These are phyloP conservation scores for Puntigrus tetrazona DNA, from an alignment of 2,113 vertebrate genomes.

Conservation along the genomic window DNA sequence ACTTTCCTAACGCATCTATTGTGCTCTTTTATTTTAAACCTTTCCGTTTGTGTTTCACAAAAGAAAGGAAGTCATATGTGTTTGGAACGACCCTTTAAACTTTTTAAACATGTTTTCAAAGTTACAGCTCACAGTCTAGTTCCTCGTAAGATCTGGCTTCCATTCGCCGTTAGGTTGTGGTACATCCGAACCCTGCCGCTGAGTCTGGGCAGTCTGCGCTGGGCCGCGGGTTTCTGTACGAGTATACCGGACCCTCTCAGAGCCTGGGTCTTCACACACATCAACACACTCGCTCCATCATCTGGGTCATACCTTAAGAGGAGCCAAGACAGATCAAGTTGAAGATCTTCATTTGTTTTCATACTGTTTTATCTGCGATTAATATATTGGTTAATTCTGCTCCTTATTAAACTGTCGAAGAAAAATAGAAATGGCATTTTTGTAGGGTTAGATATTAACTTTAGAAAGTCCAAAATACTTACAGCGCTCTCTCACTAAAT, in stretches of 20 bases:
- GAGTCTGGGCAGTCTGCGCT: conserved; percentile 47
- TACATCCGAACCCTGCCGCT: conserved; percentile 64
- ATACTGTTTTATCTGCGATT: not conserved
- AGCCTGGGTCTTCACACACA: conserved; percentile 54
- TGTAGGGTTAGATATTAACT: not conserved
- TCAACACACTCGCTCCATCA: conserved; percentile 60
- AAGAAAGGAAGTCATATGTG: not conserved
- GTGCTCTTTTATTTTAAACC: not conserved
- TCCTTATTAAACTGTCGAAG: not conserved
- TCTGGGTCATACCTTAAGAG: conserved; percentile 74
- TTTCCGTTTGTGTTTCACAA: not conserved
- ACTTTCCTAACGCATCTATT: not conserved
- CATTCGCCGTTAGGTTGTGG: conserved; percentile 58
- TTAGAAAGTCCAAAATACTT: conserved; percentile 58
- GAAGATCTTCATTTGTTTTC: not conserved
- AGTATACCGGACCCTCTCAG: conserved; percentile 55
- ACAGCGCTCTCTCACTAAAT: conserved; percentile 73
- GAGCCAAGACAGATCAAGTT: conserved; percentile 9
- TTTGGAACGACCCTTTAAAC: not conserved
- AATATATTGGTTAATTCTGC: not conserved
- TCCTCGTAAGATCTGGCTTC: conserved; percentile 71
- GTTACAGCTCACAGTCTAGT: conserved; percentile 72
- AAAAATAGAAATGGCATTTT: conserved; percentile 5
- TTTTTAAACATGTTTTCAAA: not conserved
- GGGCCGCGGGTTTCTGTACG: conserved; percentile 65